A percentile compares a stretch with the other conserved stretches of the same genome.
Evolutionary conservation across 2,797 vertebrate genomes (phyloP).

Genomic region (Bradypodion pumilum): DNA sequence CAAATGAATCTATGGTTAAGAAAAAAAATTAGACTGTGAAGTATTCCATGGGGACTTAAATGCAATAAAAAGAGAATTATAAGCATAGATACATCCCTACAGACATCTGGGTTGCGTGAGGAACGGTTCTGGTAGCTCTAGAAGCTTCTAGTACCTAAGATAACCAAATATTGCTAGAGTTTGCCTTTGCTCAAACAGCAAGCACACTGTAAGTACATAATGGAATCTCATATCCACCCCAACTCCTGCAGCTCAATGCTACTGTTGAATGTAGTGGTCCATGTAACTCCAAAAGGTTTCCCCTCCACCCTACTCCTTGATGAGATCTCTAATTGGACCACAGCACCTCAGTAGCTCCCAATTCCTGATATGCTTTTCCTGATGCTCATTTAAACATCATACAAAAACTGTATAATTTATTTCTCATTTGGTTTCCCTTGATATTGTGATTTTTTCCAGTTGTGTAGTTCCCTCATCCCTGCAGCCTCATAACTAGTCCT

Average conservation of each 20-base stretch:
- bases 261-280: background rate
- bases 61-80: background rate
- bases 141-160: background rate
- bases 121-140: background rate
- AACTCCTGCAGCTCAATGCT: background rate
- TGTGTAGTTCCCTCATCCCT: background rate
- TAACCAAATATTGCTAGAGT: background rate
- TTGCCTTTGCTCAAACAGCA: background rate
- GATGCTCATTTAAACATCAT: background rate
- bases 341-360: background rate
- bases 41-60: background rate
- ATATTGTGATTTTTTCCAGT: background rate
- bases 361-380: background rate
- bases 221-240: too few relatives aligned
- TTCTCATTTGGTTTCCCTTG: background rate
- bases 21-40: conserved; percentile 8
- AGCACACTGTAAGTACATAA: background rate
- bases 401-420: background rate
- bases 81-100: background rate
- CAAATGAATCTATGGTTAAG: background rate
- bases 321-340: background rate
- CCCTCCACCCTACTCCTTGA: background rate
- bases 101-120: background rate
- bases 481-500: background rate
- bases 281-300: background rate